Base-by-base conservation (phyloP, 92 coral and sea anemone genomes). In the Palythoa caribaeorum region DNA sequence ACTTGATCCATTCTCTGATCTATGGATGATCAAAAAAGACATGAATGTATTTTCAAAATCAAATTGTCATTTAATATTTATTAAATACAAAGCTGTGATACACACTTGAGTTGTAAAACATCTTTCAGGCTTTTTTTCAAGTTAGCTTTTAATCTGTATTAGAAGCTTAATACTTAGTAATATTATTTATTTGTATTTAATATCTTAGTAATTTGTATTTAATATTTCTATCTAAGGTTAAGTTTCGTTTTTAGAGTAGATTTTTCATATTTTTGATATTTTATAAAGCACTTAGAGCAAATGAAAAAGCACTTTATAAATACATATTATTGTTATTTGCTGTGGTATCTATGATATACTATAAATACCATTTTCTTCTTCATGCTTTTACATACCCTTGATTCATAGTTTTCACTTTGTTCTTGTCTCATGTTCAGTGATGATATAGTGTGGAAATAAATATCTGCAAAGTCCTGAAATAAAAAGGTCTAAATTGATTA, bases 401-500 rank as follows among this genome's bases (percentile, higher is more conserved):
- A 59, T 87, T 84, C 91, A 70, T 17, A 80, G 54, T 76, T 74
- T 37, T 80, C 88, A 74, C 71, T 63, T n/a, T 50, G 81, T 73
- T 87, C 80, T 79, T 87, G 80, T 47, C 66, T 62, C 63, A 57
- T 57, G 63, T n/a, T 65, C 17, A 77, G 13, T 17, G 73, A 80
- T 17, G 91, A 87, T 6, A 87, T 39, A 13, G 53, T 53, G 10
- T 87, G 53, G 77, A 91, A 91, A 77, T 91, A 91, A 6, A 91
- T 80, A 14, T 91, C 72, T 51, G 65, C 60, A 83, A 90, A 91
- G 88, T 91, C 90, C 93, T 91, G 51, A 17, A 48, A 87, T 83
- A 37, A 65, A 87, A 68, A 68, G 39, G 37, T 3, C 38, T 19
- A 19, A 68, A 68, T 68, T 28, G 38, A 65, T 68, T 5, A 19